Evolutionary conservation across 2,797 vertebrate species (phyloP), one percentile per base, ranked within the genome.

Genomic region (Syngnathus rostellatus): DNA sequence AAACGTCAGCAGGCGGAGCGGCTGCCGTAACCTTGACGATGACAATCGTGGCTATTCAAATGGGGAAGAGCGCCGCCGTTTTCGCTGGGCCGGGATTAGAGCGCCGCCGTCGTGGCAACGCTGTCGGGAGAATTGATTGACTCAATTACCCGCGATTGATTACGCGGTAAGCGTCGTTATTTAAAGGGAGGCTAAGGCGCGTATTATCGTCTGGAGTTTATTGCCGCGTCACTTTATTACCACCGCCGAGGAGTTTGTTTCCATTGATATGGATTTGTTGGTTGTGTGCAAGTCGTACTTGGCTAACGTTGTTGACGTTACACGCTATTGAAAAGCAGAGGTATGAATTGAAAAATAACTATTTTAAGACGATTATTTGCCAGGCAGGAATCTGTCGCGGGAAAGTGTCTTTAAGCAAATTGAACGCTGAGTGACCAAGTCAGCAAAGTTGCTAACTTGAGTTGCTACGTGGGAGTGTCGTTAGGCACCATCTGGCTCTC

Each of bases 21-120:
- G 68, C 73, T 70, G 75, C 72, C 76, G 79, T 81, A 85, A 86
- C 86, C 85, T 87, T 87, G 82, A 81, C 85, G 82, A 84, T 80
- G 84, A 85, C 81, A 81, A 83, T 85, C 84, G 86, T 64, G 74
- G 67, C 74, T 74, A 83, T 86, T 85, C 83, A 85, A 84, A 85
- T 19, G 45, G 12, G 16, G 14, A 14, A 85, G 81, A 71, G 81
- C 75, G 75, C 73, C 1, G 23, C 59, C 60, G 1, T 57, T 76
- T 71, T 63, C 46, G 38, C 1, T 69, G 73, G 75, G 41, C 65
- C 7, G 23, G 85, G 79, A 82, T 84, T 84, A 79, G 23, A 54
- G 57, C 64, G 58, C 51, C 71, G 79, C 65, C 67, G 40, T 51
- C 63, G 70, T 37, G 65, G 10, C 31, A 16, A 51, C 59, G 67